These are phyloP conservation scores for Xyrauchen texanus DNA, from an alignment of 2,113 vertebrate species.

Conservation along the genomic window DNA sequence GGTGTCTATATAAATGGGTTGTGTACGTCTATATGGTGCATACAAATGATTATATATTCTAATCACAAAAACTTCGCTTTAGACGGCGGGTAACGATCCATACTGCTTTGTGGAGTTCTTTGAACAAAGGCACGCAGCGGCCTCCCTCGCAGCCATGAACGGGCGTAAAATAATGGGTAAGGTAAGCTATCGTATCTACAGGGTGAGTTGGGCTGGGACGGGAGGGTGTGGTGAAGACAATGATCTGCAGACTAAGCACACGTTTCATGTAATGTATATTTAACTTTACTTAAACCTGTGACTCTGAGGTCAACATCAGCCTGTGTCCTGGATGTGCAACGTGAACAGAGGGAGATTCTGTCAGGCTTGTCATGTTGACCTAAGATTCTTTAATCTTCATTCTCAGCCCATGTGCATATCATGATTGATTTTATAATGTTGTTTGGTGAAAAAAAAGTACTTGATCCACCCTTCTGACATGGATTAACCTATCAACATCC, in stretches of 20 bases:
- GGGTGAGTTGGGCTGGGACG: conserved; percentile 71
- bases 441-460: background rate
- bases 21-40: no score
- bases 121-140: conserved; percentile 95
- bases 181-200: conserved; percentile 83
- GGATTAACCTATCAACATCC: background rate
- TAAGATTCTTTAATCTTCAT: background rate
- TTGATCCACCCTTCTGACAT: background rate
- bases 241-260: background rate
- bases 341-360: conserved; percentile 19
- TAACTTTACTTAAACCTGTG: background rate
- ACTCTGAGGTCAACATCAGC: background rate
- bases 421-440: background rate
- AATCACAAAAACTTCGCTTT: conserved; percentile 65
- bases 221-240: conserved; percentile 10
- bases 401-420: background rate
- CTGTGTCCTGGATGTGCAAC: background rate
- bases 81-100: conserved; percentile 96
- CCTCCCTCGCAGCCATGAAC: conserved; percentile 96
- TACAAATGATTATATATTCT: background rate
- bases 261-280: background rate
- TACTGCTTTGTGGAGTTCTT: conserved; percentile 99
- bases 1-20: no score
- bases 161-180: conserved; percentile 99
- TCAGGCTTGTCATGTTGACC: background rate